phyloP scores from a whole-genome alignment of 1,140 invertebrate genomes.

The Cydia fagiglandana region DNA sequence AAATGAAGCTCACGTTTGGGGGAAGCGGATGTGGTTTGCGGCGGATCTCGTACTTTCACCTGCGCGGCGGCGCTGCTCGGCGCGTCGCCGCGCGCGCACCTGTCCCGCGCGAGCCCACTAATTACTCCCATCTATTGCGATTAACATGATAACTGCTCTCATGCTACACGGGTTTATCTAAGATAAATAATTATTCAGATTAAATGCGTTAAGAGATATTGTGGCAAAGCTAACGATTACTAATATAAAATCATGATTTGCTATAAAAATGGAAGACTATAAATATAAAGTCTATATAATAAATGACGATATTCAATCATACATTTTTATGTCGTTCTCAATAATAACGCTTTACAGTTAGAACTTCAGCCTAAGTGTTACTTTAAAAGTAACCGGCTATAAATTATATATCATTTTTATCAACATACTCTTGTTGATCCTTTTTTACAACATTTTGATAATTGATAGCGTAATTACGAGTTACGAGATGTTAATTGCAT shows the following conservation, averaged over 20 bases:
- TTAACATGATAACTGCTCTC: slow-evolving; percentile 14
- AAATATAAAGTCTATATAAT: neutral
- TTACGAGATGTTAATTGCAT: neutral
- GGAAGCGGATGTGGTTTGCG: slow-evolving; percentile 54
- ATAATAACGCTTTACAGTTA: no score
- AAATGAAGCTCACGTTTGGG: slow-evolving; percentile 36
- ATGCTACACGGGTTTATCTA: neutral
- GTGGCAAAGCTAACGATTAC: neutral
- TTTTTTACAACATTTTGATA: no score
- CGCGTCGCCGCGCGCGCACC: slow-evolving; percentile 36
- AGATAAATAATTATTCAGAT: slow-evolving; percentile 1
- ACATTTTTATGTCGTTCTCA: neutral
- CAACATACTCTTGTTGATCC: no score
- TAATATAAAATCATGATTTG: neutral
- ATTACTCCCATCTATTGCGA: slow-evolving; percentile 9
- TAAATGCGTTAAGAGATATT: neutral
- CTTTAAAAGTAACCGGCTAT: no score
- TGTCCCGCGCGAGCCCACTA: slow-evolving; percentile 38
- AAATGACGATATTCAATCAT: neutral
- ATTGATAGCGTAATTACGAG: neutral
- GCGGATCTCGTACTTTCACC: slow-evolving; percentile 59
- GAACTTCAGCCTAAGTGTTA: no score
- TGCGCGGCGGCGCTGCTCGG: slow-evolving; percentile 23
- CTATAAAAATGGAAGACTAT: neutral
- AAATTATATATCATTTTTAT: no score